phyloP scores from a whole-genome alignment of 2,797 vertebrate species.

The Sciurus vulgaris region DNA sequence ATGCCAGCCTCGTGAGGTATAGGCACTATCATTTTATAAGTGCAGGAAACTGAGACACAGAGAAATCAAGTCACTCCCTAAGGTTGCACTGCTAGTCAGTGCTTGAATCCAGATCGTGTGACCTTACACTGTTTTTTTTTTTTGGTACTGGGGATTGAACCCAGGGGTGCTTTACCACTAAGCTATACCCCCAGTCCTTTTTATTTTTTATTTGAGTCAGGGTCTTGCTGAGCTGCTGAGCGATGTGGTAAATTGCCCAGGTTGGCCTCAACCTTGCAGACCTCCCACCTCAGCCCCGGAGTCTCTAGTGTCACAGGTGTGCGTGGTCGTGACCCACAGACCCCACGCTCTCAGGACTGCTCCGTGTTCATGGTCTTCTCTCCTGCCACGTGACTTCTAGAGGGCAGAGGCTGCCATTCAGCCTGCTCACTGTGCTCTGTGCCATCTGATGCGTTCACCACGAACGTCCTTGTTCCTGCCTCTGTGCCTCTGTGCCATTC shows the following conservation, averaged over 20 bases:
- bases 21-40: not conserved
- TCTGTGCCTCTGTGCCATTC: not conserved
- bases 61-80: not conserved
- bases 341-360: not conserved
- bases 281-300: too few species aligned
- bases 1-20: not conserved
- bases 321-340: not conserved
- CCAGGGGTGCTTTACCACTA: too few species aligned
- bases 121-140: too few species aligned
- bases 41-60: not conserved
- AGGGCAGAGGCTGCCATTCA: not conserved
- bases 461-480: not conserved
- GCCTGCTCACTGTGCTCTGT: not conserved
- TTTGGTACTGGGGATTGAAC: too few species aligned
- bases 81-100: not conserved
- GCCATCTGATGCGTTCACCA: rapidly evolving
- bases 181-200: too few species aligned
- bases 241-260: too few species aligned
- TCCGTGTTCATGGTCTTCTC: not conserved
- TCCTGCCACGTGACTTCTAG: not conserved
- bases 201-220: too few species aligned
- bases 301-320: too few species aligned
- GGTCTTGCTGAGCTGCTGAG: too few species aligned
- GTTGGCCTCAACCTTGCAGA: too few species aligned
- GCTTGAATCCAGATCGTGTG: not conserved